phyloP scores from a whole-genome alignment of 2,113 vertebrate species.

The Ahaetulla prasina region DNA sequence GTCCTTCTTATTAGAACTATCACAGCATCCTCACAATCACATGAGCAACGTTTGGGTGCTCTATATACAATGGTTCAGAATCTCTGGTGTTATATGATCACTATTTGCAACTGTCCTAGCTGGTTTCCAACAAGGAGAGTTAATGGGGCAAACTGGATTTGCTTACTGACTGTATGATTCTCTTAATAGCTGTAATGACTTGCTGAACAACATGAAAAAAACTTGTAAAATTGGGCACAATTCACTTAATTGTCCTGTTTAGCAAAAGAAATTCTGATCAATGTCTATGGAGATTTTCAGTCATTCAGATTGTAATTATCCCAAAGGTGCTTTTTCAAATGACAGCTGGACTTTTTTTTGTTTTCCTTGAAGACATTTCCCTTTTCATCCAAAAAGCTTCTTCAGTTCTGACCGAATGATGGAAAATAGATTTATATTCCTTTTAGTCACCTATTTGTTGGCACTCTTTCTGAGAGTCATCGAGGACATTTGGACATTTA shows the following conservation, averaged over 20 bases:
- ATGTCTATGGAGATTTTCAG: background rate
- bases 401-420: background rate
- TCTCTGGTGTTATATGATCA: background rate
- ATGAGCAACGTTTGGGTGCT: background rate
- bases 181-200: background rate
- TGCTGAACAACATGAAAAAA: background rate
- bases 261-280: background rate
- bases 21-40: background rate
- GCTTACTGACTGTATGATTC: background rate
- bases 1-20: background rate
- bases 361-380: background rate
- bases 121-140: background rate
- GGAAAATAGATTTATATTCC: background rate
- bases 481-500: background rate
- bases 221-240: background rate
- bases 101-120: background rate
- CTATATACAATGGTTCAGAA: background rate
- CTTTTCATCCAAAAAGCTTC: background rate
- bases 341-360: no score
- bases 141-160: background rate
- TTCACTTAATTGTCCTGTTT: background rate
- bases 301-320: background rate
- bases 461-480: background rate
- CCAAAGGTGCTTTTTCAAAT: background rate
- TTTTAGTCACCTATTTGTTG: background rate